Evolutionary conservation across 2,113 vertebrate genomes (phyloP).

Genomic region (Machaerirhynchus nigripectus): DNA sequence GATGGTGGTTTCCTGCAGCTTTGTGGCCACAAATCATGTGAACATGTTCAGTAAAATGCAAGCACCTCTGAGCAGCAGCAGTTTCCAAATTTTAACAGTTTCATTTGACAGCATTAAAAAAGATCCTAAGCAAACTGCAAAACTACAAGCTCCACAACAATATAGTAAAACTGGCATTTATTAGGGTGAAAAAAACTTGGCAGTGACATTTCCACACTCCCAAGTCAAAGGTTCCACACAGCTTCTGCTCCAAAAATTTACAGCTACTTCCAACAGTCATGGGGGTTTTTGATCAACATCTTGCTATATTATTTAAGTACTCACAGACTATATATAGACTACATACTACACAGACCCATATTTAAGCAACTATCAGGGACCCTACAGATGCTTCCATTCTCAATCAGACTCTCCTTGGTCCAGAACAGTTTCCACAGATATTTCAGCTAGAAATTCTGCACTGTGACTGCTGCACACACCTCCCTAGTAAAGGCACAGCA

Average conservation of each 20-base stretch:
- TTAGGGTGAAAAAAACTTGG: neutral
- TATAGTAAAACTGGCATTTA: neutral
- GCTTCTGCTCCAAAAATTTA: neutral
- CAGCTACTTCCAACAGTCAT: neutral
- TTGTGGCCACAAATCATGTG: neutral
- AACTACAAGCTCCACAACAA: neutral
- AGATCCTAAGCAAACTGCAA: neutral
- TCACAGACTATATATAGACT: neutral
- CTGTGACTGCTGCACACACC: rapidly evolving
- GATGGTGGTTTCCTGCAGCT: neutral
- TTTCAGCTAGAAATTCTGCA: neutral
- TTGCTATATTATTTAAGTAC: neutral
- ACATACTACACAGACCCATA: rapidly evolving
- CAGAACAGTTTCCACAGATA: neutral
- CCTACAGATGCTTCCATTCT: neutral
- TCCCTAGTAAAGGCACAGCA: neutral
- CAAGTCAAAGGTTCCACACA: neutral
- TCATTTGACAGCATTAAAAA: neutral
- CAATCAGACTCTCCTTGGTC: neutral
- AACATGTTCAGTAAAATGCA: neutral
- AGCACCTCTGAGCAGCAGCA: neutral
- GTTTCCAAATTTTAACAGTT: neutral
- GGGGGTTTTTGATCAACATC: neutral
- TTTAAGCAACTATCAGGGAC: neutral
- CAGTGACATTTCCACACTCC: neutral